Percentiles rank a stretch among this genome's conserved stretches.
Evolutionary conservation across 2,797 vertebrate genomes (phyloP).

Genomic region (Pangasius krempfi): DNA sequence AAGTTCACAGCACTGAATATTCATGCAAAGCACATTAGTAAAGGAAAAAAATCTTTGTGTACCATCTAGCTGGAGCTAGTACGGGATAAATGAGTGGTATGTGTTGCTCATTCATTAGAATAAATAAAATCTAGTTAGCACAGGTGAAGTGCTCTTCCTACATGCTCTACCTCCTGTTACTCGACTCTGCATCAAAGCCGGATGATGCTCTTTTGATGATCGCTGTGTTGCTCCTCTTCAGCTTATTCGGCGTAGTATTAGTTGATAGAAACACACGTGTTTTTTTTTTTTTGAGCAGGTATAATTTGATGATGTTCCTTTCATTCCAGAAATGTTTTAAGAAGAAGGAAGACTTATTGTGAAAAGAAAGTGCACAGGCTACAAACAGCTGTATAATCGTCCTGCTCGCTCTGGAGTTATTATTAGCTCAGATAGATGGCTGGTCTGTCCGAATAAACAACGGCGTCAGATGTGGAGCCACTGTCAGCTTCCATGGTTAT

Average conservation of each 20-base stretch:
- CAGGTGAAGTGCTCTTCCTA: not conserved
- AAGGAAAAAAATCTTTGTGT: not conserved
- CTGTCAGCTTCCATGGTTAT: constrained; percentile 17
- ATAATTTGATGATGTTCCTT: not conserved
- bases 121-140: not conserved
- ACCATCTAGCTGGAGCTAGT: not conserved
- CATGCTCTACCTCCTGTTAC: not conserved
- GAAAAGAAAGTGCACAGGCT: not conserved
- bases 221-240: not conserved
- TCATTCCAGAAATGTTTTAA: not conserved
- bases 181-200: not conserved
- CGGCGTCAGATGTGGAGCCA: not conserved
- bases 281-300: not conserved
- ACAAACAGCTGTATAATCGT: not conserved
- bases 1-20: not conserved
- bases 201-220: not conserved
- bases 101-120: not conserved
- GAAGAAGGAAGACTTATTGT: not conserved
- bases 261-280: not conserved
- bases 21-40: not conserved
- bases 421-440: constrained; percentile 22
- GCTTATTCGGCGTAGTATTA: not conserved
- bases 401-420: not conserved
- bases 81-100: not conserved
- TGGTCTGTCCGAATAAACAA: constrained; percentile 34